These are phyloP conservation scores for Paraplagusia blochii DNA, from an alignment of 2,113 vertebrate genomes.

Conservation along the genomic window DNA sequence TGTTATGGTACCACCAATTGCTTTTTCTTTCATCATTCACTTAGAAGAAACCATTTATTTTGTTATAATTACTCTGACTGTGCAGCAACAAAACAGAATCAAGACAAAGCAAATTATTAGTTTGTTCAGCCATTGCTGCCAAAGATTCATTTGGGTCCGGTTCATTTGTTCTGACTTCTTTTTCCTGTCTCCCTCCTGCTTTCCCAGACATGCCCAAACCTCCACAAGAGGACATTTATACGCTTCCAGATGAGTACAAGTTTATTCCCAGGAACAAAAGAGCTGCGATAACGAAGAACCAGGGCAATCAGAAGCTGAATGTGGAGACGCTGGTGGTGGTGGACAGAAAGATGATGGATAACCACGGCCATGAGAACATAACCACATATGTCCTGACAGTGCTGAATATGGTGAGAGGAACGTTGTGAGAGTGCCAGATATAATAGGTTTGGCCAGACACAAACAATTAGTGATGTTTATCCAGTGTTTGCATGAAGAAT, in stretches of 20 bases:
- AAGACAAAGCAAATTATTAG: not conserved
- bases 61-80: constrained; percentile 1
- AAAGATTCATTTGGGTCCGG: not conserved
- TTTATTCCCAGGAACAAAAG: constrained; percentile 70
- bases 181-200: constrained; percentile 7
- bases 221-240: constrained; percentile 73
- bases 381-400: constrained; percentile 89
- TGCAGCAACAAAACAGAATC: not conserved
- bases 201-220: constrained; percentile 83
- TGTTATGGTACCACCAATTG: constrained; percentile 18
- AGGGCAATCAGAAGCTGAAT: constrained; percentile 73
- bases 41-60: constrained; percentile 1
- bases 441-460: not conserved
- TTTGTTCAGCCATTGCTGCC: not conserved
- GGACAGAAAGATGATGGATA: constrained; percentile 85
- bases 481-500: no score
- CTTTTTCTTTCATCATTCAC: constrained; percentile 29
- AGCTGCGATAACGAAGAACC: constrained; percentile 70
- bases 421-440: not conserved
- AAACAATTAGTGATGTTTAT: no score
- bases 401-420: constrained; percentile 84
- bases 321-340: constrained; percentile 90
- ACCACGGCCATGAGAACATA: constrained; percentile 84
- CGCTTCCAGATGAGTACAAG: constrained; percentile 82
- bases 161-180: not conserved